phyloP scores from a whole-genome alignment of 2,888 invertebrate genomes.

The Conchocele bisecta region DNA sequence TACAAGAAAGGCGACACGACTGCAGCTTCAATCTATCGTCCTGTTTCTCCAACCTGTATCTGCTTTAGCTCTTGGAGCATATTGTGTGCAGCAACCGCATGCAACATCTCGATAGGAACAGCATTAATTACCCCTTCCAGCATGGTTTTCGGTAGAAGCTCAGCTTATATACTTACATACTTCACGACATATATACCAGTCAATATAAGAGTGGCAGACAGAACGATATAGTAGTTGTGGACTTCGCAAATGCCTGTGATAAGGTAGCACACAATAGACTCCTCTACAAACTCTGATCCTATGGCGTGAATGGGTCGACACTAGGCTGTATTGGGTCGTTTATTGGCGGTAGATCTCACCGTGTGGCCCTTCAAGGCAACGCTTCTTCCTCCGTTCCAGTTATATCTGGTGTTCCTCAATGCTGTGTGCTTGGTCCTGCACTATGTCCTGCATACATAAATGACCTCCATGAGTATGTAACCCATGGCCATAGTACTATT shows the following conservation, averaged over 20 bases:
- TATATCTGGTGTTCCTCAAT: not conserved
- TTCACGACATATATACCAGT: too few species aligned
- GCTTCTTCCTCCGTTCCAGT: not conserved
- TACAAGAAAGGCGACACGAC: slow-evolving; percentile 1
- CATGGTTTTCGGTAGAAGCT: slow-evolving; percentile 1
- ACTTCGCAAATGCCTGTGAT: not conserved
- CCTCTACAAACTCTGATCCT: not conserved
- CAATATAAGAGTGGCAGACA: too few species aligned
- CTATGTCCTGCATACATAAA: too few species aligned
- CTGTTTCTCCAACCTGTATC: too few species aligned
- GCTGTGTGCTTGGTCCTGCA: too few species aligned
- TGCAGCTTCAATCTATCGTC: not conserved
- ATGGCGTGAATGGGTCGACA: not conserved
- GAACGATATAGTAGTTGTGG: not conserved
- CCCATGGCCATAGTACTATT: too few species aligned
- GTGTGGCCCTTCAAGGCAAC: not conserved
- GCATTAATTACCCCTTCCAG: not conserved
- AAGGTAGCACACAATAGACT: not conserved
- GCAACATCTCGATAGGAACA: not conserved
- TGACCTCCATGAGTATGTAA: too few species aligned
- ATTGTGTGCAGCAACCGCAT: not conserved
- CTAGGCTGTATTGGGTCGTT: not conserved
- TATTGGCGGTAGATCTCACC: not conserved
- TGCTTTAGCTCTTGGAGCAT: too few species aligned
- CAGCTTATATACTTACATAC: not conserved